Percentiles rank a stretch among this genome's conserved stretches.
phyloP scores from a whole-genome alignment of 30 jellyfish, hydroid and myxozoan species.

The Pelagia noctiluca region DNA sequence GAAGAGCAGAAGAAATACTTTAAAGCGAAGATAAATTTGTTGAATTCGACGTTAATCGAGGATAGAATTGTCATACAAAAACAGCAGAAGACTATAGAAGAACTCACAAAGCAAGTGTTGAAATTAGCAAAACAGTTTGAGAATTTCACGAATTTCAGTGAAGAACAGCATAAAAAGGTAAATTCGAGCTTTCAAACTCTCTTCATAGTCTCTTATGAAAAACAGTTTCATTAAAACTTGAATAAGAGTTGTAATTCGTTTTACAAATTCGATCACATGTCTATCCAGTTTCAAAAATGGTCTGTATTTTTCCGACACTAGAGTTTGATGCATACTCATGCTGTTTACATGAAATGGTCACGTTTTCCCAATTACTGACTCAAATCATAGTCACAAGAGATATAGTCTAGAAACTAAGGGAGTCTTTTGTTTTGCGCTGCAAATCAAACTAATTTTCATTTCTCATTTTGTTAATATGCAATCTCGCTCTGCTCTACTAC shows the following conservation, averaged over 20 bases:
- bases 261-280: not conserved
- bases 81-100: slow-evolving; percentile 52
- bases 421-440: no score
- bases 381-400: no score
- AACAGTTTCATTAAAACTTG: not conserved
- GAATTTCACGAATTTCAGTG: slow-evolving; percentile 58
- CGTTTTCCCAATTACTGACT: no score
- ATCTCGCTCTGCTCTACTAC: no score
- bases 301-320: not conserved
- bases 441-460: no score
- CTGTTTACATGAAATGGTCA: no score
- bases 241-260: not conserved
- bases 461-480: no score
- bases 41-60: slow-evolving; percentile 56
- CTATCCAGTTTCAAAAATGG: not conserved
- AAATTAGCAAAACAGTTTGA: slow-evolving; percentile 34
- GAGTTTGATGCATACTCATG: not conserved
- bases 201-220: not conserved
- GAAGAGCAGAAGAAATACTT: slow-evolving; percentile 91
- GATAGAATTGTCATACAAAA: slow-evolving; percentile 38
- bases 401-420: no score
- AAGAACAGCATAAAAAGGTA: slow-evolving; percentile 70
- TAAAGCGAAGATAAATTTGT: slow-evolving; percentile 57
- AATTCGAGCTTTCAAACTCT: not conserved
- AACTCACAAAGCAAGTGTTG: slow-evolving; percentile 61